phyloP scores from a whole-genome alignment of 2,113 vertebrate genomes.

The Dunckerocampus dactyliophorus region DNA sequence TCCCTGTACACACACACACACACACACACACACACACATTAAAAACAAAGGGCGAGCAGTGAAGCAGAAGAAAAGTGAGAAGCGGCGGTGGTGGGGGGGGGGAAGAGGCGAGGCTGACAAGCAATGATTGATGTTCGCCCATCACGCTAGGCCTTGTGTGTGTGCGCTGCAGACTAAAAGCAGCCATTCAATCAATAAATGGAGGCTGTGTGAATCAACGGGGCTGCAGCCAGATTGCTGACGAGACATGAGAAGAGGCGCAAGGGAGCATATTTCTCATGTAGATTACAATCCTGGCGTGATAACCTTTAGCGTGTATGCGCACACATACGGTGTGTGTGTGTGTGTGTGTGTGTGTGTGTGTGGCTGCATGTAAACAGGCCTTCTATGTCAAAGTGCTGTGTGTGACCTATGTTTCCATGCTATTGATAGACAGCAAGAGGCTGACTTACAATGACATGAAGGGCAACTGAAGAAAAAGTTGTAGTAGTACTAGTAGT shows the following conservation, averaged over 20 bases:
- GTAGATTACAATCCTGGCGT: constrained; percentile 63
- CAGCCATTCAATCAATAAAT: constrained; percentile 64
- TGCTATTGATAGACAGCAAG: too few relatives aligned
- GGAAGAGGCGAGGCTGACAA: constrained; percentile 72
- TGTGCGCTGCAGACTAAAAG: constrained; percentile 56
- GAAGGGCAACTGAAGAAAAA: too few relatives aligned
- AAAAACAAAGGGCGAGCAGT: constrained; percentile 85
- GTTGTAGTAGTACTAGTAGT: too few relatives aligned
- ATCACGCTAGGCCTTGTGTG: constrained; percentile 75
- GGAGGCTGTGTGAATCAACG: constrained; percentile 44
- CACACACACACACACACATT: constrained; percentile 44
- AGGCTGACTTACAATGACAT: too few relatives aligned
- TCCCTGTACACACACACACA: constrained; percentile 7
- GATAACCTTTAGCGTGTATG: constrained; percentile 53
- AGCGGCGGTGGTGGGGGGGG: constrained; percentile 23
- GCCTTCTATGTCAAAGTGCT: too few relatives aligned
- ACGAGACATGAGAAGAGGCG: constrained; percentile 86
- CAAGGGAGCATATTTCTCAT: constrained; percentile 64
- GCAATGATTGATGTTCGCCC: constrained; percentile 86
- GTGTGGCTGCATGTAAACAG: too few relatives aligned
- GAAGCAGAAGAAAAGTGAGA: constrained; percentile 73
- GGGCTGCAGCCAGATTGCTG: constrained; percentile 80
- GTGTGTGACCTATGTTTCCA: too few relatives aligned
- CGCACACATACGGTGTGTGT: too few relatives aligned
- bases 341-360: too few relatives aligned